Base-by-base conservation (phyloP, 2,888 invertebrate species). In the Eutolmus rufibarbis region DNA sequence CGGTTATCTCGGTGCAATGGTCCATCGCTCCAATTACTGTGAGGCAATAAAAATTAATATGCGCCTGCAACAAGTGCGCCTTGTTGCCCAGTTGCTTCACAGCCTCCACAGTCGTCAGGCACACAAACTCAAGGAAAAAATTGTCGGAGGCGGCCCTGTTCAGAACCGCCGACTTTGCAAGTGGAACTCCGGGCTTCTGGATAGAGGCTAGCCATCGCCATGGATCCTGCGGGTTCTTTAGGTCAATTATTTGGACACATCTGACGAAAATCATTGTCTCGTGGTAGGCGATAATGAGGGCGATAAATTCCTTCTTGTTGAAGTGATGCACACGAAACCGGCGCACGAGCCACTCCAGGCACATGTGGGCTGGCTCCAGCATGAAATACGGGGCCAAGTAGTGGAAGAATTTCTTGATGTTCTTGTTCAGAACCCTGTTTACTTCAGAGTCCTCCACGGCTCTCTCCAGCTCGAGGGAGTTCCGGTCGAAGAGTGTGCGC, bases 311-410 rank as follows among this genome's bases (percentile, higher is more conserved):
- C 90, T 97, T 95, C 87, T 95, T 95, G 91, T 99, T 99, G 92
- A 96, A 99, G 86, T 96, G 94, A 90, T 99, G 97, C 88, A 99
- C 96, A 89, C 96, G 95, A 91, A 96, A 98, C 89, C 98, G 95
- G 90, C 97, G 95, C 77, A 99, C 95, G 3, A 99, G 94, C 99
- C 99, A 99, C 93, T 99, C 99, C 78, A 99, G 92, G 1, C 98
- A 96, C 93, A 98, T 97, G 89, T 98, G 97, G 0, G 94, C 92
- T 8, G 96, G 94, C 90, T 96, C 96, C 0, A 98, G 93, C 82
- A 97, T 94, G 89, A 99, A 96, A 91, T 98, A 98, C 0, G 99
- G 99, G 1, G 98, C 97, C 5, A 98, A 90, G 56, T 95, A 94
- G 2, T 96, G 92, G 0, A 99, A 93, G 92, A 99, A 98, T 89